phyloP scores from a whole-genome alignment of 2,797 vertebrate species.

The Tauraco hartlaubi region DNA sequence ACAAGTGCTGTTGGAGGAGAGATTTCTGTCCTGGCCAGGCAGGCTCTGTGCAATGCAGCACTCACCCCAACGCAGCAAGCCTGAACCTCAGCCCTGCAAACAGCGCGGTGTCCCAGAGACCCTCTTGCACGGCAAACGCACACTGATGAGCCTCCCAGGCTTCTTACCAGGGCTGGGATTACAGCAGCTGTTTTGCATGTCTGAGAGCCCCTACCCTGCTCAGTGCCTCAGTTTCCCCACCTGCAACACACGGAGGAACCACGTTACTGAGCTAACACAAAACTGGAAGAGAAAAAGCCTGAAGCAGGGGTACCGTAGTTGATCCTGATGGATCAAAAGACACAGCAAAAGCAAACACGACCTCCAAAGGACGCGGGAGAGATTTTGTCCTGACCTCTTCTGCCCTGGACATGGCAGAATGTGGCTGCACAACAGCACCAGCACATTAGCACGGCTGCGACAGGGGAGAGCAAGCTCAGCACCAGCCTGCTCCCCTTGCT shows the following conservation, averaged over 20 bases:
- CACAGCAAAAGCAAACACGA: neutral
- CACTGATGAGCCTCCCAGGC: fast-evolving
- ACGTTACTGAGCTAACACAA: neutral
- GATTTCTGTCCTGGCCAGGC: neutral
- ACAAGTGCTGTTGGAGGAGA: fast-evolving
- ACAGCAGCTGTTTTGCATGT: neutral
- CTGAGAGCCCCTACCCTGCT: neutral
- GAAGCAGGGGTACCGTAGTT: fast-evolving
- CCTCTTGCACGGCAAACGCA: neutral
- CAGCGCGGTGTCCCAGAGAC: neutral
- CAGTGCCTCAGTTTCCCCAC: neutral
- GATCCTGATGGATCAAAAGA: neutral
- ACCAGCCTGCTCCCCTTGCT: neutral
- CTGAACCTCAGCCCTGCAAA: neutral
- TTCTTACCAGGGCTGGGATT: neutral
- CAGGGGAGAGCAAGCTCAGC: neutral
- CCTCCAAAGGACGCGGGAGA: neutral
- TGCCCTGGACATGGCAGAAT: neutral
- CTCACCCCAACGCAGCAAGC: neutral
- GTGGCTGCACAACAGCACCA: neutral
- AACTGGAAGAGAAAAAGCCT: neutral
- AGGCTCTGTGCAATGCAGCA: neutral
- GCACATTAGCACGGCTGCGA: neutral
- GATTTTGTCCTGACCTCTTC: neutral
- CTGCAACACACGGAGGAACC: neutral